phyloP scores from a whole-genome alignment of 2,888 invertebrate genomes.

The Drosophila falleni region DNA sequence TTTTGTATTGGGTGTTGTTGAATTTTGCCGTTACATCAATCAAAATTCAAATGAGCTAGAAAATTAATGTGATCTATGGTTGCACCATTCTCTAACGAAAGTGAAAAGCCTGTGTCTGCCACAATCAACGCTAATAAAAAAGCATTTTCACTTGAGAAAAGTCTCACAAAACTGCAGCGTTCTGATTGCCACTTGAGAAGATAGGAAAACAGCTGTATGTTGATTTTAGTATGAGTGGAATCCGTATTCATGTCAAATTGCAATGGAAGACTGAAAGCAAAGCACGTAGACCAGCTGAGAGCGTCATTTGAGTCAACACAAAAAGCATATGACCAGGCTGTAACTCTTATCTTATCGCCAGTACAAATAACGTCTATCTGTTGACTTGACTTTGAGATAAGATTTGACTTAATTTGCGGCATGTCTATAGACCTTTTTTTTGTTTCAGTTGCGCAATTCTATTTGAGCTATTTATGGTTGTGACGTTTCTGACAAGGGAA shows the following conservation, averaged over 20 bases:
- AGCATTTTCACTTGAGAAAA: constrained; percentile 24
- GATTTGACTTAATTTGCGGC: constrained; percentile 27
- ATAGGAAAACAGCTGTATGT: constrained; percentile 11
- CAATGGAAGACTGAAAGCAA: constrained; percentile 44
- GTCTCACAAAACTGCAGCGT: constrained; percentile 24
- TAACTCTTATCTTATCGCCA: constrained; percentile 58
- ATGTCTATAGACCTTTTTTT: constrained; percentile 31
- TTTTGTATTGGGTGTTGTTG: constrained; percentile 1
- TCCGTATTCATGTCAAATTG: constrained; percentile 30
- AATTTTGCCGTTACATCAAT: constrained; percentile 66
- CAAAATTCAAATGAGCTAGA: constrained; percentile 60
- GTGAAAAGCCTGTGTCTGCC: constrained; percentile 53
- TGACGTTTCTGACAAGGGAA: constrained; percentile 31
- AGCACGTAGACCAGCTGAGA: constrained; percentile 61
- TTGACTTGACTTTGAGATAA: constrained; percentile 37
- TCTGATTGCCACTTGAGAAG: constrained; percentile 54
- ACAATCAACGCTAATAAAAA: constrained; percentile 36
- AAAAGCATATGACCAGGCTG: constrained; percentile 50
- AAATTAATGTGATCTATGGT: constrained; percentile 46
- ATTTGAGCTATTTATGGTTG: constrained; percentile 25
- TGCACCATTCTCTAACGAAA: constrained; percentile 50
- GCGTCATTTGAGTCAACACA: constrained; percentile 43
- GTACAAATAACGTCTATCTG: constrained; percentile 15
- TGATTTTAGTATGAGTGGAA: background rate
- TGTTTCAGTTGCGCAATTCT: constrained; percentile 35